Evolutionary conservation across 2,888 invertebrate genomes (phyloP).

Genomic region (Folsomia candida): DNA sequence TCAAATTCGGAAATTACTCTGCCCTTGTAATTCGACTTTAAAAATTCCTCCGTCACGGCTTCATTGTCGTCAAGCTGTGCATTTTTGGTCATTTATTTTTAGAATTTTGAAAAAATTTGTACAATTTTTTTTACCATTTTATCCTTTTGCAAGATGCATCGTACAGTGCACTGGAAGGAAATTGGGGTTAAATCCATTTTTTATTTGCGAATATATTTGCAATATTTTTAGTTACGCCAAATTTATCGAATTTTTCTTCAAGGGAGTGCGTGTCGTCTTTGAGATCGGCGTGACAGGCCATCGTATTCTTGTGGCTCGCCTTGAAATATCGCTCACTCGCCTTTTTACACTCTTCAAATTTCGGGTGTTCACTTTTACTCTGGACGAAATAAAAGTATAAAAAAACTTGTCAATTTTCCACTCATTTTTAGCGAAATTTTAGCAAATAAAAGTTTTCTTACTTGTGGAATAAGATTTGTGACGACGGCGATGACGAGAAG

Average conservation of each 20-base stretch:
- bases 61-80: constrained; percentile 41
- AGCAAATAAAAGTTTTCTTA: too few species aligned
- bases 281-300: constrained; percentile 36
- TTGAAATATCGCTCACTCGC: constrained; percentile 30
- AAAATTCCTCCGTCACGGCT: constrained; percentile 29
- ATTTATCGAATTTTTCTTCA: constrained; percentile 33
- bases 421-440: not conserved
- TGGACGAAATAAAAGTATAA: too few species aligned
- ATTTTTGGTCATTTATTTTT: not conserved
- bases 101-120: not conserved
- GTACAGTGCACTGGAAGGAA: constrained; percentile 31
- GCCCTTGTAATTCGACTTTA: constrained; percentile 27
- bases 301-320: constrained; percentile 25
- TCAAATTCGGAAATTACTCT: constrained; percentile 38
- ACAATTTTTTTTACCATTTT: constrained; percentile 28
- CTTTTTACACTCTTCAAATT: constrained; percentile 30
- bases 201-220: not conserved
- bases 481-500: too few species aligned
- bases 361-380: not conserved
- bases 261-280: constrained; percentile 21
- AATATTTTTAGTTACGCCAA: constrained; percentile 29
- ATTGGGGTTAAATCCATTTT: not conserved
- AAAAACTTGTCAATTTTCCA: not conserved
- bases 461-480: too few species aligned
- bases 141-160: constrained; percentile 35